Evolutionary conservation across 2,113 vertebrate genomes (phyloP).

Genomic region (Heterotis niloticus): DNA sequence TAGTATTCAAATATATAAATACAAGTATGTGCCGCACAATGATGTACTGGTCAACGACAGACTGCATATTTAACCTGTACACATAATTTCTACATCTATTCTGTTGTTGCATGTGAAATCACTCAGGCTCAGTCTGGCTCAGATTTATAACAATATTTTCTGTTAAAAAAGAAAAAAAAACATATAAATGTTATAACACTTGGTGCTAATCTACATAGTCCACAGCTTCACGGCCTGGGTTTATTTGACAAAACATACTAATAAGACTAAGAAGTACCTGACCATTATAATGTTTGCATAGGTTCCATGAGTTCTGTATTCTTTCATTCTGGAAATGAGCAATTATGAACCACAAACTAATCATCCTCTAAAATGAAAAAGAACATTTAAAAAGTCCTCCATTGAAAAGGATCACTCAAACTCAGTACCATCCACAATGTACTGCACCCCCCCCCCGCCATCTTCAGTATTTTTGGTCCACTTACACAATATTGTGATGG

Average conservation of each 20-base stretch:
- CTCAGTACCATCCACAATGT: not conserved
- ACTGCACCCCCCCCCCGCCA: constrained; percentile 33
- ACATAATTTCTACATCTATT: constrained; percentile 20
- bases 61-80: no score
- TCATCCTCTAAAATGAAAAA: not conserved
- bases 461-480: constrained; percentile 67
- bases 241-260: not conserved
- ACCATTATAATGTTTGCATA: not conserved
- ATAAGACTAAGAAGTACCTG: not conserved
- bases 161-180: not conserved
- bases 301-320: constrained; percentile 35
- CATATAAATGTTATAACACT: not conserved
- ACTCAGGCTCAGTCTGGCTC: constrained; percentile 15
- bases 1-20: constrained; percentile 26
- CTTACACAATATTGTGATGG: constrained; percentile 69
- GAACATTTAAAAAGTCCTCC: constrained; percentile 5
- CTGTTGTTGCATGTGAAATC: constrained; percentile 16
- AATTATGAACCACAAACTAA: not conserved
- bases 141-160: constrained; percentile 28
- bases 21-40: no score
- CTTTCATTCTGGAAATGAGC: constrained; percentile 12
- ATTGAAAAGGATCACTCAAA: not conserved
- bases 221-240: not conserved
- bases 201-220: constrained; percentile 12
- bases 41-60: no score